Evolutionary conservation across 2,797 vertebrate genomes (phyloP).

Genomic region (Catamblyrhynchus diadema): DNA sequence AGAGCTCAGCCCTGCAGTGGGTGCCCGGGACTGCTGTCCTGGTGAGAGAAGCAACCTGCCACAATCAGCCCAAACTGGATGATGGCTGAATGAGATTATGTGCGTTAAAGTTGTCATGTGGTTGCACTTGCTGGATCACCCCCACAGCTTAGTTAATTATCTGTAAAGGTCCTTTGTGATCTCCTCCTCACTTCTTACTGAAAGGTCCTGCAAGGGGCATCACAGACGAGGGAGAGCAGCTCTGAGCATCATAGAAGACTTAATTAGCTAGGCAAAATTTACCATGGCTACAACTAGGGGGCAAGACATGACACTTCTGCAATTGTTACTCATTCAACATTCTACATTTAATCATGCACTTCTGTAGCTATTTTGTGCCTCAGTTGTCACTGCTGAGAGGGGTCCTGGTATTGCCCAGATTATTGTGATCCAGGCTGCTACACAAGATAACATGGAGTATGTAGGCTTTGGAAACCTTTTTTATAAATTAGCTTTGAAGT

Average conservation of each 20-base stretch:
- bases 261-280: not conserved
- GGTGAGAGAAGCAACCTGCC: not conserved
- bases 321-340: not conserved
- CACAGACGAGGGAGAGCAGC: not conserved
- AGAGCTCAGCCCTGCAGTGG: fast-evolving
- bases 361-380: not conserved
- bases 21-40: not conserved
- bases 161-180: not conserved
- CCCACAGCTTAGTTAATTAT: not conserved
- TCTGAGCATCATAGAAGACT: not conserved
- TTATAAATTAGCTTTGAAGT: not conserved
- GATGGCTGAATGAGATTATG: not conserved
- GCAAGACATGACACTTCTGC: not conserved
- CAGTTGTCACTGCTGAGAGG: not conserved
- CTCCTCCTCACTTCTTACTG: not conserved
- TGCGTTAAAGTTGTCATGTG: not conserved
- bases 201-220: not conserved
- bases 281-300: not conserved
- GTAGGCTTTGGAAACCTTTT: not conserved
- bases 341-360: not conserved
- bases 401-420: not conserved
- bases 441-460: not conserved
- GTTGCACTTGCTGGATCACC: not conserved
- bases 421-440: not conserved
- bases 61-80: not conserved